These are phyloP conservation scores for Cryptus viduatorius DNA, from an alignment of 2,888 invertebrate genomes.

Conservation along the genomic window DNA sequence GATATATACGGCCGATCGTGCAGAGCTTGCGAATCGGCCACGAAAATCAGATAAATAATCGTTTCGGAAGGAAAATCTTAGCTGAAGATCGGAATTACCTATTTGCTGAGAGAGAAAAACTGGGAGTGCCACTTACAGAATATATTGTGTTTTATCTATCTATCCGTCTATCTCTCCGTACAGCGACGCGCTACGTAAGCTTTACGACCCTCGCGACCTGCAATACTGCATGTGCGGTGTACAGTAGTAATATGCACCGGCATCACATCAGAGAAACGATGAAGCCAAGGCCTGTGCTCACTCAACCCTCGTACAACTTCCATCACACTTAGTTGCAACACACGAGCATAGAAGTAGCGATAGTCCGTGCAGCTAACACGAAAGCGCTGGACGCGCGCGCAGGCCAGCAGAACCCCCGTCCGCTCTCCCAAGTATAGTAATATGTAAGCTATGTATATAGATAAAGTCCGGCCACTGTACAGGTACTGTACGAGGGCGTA, in stretches of 20 bases:
- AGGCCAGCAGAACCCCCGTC: neutral
- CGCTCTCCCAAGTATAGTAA: neutral
- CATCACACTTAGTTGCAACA: conserved; percentile 16
- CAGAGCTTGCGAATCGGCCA: neutral
- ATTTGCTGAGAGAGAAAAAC: neutral
- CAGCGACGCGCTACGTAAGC: conserved; percentile 21
- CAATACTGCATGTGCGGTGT: conserved; percentile 5
- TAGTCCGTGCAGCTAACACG: neutral
- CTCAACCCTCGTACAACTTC: conserved; percentile 31
- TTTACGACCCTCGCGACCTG: conserved; percentile 37
- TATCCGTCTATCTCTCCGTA: neutral
- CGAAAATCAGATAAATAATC: neutral
- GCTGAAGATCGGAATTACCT: neutral
- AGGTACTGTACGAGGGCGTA: conserved; percentile 22
- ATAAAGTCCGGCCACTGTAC: conserved; percentile 9
- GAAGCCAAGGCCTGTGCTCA: conserved; percentile 40
- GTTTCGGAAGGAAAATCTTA: neutral
- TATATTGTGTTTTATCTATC: neutral
- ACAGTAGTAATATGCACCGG: conserved; percentile 18
- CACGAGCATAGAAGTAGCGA: neutral
- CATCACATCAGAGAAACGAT: neutral
- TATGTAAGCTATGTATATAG: conserved; percentile 6
- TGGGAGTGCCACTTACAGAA: neutral
- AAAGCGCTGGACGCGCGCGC: neutral
- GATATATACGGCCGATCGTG: neutral